Conservation (phyloP, 2,113 vertebrate species). For the Pseudopodoces humilis region DNA sequence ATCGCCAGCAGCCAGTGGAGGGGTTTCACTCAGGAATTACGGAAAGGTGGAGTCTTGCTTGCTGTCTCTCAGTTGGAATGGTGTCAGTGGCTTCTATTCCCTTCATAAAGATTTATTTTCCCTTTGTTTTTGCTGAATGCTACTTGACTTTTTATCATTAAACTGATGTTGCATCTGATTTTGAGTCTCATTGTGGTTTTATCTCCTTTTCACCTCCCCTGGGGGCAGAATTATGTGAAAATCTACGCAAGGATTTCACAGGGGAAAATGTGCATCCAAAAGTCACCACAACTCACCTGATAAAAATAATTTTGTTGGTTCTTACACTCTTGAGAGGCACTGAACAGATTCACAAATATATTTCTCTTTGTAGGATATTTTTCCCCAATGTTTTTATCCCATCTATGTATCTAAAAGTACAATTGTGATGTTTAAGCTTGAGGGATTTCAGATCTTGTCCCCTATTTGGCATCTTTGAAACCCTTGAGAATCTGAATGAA, state of each 20-base stretch:
- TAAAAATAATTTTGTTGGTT: rapidly evolving
- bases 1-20: rapidly evolving
- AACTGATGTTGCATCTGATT: background rate
- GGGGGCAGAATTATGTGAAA: background rate
- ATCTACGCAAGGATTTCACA: background rate
- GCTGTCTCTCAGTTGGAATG: background rate
- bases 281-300: background rate
- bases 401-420: rapidly evolving
- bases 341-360: background rate
- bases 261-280: background rate
- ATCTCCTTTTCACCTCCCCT: background rate
- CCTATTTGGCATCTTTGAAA: background rate
- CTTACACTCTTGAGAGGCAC: background rate
- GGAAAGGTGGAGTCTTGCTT: background rate
- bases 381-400: rapidly evolving
- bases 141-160: background rate
- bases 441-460: background rate
- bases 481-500: background rate
- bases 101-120: background rate
- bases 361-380: rapidly evolving
- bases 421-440: rapidly evolving
- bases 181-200: background rate
- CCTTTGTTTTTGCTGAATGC: background rate
- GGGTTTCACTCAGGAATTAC: background rate
- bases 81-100: background rate